These are phyloP conservation scores for Pammene aurita DNA, from an alignment of 2,888 invertebrate genomes.

Conservation along the genomic window DNA sequence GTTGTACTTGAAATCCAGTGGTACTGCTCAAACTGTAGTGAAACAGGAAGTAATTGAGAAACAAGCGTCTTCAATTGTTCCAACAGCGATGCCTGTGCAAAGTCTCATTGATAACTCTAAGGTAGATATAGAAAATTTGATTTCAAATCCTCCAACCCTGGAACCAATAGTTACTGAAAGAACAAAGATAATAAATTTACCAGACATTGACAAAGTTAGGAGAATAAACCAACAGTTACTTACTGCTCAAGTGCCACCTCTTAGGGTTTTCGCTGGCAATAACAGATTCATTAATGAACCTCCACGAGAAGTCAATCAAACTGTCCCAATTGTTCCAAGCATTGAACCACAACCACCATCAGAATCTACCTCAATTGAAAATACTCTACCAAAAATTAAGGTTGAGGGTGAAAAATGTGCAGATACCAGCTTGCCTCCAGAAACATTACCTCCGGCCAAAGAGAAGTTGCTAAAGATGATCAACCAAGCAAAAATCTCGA, in stretches of 20 bases:
- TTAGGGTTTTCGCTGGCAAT: conserved; percentile 46
- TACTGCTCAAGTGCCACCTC: conserved; percentile 68
- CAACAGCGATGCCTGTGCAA: conserved; percentile 60
- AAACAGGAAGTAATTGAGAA: conserved; percentile 40
- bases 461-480: conserved; percentile 36
- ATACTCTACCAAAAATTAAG: conserved; percentile 13
- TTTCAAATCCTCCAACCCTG: conserved; percentile 14
- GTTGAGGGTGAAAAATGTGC: conserved; percentile 15
- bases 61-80: conserved; percentile 52
- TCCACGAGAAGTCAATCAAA: not conserved
- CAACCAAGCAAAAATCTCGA: conserved; percentile 27
- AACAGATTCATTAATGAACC: not conserved
- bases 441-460: conserved; percentile 28
- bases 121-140: conserved; percentile 40
- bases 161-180: conserved; percentile 51
- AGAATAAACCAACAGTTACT: conserved; percentile 66
- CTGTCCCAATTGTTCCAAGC: not conserved
- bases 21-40: conserved; percentile 34
- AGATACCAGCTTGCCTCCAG: conserved; percentile 2
- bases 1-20: conserved; percentile 56
- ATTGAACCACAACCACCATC: not conserved
- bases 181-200: conserved; percentile 63
- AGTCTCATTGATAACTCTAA: conserved; percentile 57
- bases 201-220: conserved; percentile 64
- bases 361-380: not conserved